Evolutionary conservation across 2,888 invertebrate species (phyloP).

Genomic region (Cenopis cana): DNA sequence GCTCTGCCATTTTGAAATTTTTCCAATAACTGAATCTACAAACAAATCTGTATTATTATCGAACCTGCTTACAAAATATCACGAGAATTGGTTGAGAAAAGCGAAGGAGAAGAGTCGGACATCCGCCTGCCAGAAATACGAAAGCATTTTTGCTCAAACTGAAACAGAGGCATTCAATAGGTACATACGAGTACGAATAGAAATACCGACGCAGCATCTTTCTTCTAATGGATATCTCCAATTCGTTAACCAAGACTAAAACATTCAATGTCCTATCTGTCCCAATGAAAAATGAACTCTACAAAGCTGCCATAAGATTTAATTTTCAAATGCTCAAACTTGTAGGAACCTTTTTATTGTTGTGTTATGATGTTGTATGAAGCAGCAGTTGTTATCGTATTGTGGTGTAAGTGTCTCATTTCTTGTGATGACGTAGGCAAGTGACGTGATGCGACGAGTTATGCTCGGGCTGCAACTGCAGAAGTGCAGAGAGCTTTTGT

Average conservation of each 20-base stretch:
- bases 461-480: neutral
- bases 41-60: no score
- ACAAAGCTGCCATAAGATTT: neutral
- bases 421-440: neutral
- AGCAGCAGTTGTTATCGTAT: neutral
- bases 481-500: no score
- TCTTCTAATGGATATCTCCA: neutral
- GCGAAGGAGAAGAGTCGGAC: no score
- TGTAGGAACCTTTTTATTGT: neutral
- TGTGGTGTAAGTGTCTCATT: constrained; percentile 1
- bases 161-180: no score
- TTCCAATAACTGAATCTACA: no score
- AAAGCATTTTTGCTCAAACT: no score
- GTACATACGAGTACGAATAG: no score
- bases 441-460: neutral
- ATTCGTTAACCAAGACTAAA: neutral
- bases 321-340: neutral
- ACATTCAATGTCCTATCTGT: neutral
- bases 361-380: neutral
- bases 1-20: no score
- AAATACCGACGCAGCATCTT: neutral
- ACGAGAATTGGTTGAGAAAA: no score
- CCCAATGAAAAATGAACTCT: neutral
- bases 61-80: no score
- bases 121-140: no score